Evolutionary conservation across 2,113 vertebrate species (phyloP), one percentile per base, ranked within the genome.

Genomic region (Tiliqua scincoides): DNA sequence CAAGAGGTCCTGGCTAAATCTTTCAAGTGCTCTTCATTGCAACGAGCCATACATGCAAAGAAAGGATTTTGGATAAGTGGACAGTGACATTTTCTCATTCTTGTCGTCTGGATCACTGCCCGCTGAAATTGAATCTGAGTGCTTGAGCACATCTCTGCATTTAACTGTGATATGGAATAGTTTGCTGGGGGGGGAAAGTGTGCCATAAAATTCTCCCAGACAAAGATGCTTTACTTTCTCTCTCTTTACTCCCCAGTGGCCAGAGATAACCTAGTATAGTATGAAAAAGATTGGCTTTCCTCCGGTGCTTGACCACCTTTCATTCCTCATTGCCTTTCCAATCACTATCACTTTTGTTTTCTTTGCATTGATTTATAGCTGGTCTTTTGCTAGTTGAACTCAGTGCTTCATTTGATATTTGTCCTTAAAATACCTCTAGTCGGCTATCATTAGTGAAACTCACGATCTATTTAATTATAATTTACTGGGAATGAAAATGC

Each of bases 21-120:
- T 85, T 32, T 59, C 20, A 2, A 81, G 81, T 23, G 67, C 76
- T 86, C 74, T 23, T 57, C 37, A 25, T n/a, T 18, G 30, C 74
- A 48, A 1, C 12, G 85, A 88, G 68, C 65, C 43, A 20, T 84
- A 10, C n/a, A 72, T 83, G 1, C 70, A 75, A 74, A 61, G 2
- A 76, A 89, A 75, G 62, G 59, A 72, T 70, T 84, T 85, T 48
- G 8, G 67, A 21, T 86, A 91, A 74, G 4, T 14, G 77, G 25
- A 37, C 1, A 87, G 81, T 63, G 85, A 75, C 32, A 32, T 71
- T 68, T 89, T 79, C 71, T 52, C 30, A 12, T 23, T 57, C n/a
- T 8, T 2, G 70, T n/a, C 85, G 17, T n/a, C 15, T 74, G 81
- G 85, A 62, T 87, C 85, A 23, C 81, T 88, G 83, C 84, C 65